Conservation (phyloP, 2,113 vertebrate genomes). For the Embiotoca jacksoni region DNA sequence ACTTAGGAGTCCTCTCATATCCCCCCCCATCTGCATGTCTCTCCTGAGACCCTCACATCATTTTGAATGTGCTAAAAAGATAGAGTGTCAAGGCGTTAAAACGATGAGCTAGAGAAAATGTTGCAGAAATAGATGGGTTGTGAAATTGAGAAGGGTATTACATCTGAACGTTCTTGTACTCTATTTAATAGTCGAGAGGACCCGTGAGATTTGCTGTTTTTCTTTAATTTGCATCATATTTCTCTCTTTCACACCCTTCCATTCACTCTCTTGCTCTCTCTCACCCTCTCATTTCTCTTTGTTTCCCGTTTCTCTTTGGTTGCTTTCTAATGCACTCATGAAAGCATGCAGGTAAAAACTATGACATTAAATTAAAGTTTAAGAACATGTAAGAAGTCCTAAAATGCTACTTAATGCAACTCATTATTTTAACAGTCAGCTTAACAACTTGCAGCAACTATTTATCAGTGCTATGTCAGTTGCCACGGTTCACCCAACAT, state of each 20-base stretch:
- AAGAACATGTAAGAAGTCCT: conserved; percentile 48
- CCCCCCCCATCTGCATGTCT: conserved; percentile 47
- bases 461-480: conserved; percentile 46
- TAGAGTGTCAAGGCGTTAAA: conserved; percentile 71
- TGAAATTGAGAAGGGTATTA: conserved; percentile 79
- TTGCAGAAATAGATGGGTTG: conserved; percentile 78
- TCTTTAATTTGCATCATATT: conserved; percentile 75
- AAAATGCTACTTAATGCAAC: conserved; percentile 46
- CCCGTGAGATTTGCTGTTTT: conserved; percentile 70
- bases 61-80: conserved; percentile 77
- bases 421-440: conserved; percentile 52
- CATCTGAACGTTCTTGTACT: conserved; percentile 71
- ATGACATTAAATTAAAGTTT: conserved; percentile 47
- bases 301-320: not conserved
- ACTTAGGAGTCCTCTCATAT: conserved; percentile 33
- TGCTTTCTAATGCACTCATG: conserved; percentile 5
- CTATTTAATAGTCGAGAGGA: conserved; percentile 71
- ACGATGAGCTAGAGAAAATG: conserved; percentile 74
- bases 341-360: conserved; percentile 40
- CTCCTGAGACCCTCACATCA: conserved; percentile 62
- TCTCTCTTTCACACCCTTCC: conserved; percentile 49
- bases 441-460: conserved; percentile 38
- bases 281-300: not conserved
- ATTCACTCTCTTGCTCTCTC: conserved; percentile 21
- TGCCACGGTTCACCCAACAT: conserved; percentile 17